phyloP scores from a whole-genome alignment of 2,797 vertebrate genomes.

The Enteromius anoplus region DNA sequence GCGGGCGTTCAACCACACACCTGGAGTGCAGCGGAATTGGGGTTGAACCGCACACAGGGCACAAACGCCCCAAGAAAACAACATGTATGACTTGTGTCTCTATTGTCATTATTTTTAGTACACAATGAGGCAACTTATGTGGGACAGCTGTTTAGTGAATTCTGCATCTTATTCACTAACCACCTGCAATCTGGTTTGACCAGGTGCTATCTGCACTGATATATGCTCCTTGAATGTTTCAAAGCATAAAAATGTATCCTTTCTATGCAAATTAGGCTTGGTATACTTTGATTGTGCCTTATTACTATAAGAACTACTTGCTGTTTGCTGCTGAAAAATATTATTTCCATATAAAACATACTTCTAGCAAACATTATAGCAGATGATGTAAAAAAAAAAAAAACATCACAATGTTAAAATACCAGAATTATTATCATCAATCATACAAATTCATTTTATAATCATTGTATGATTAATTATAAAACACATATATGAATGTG shows the following conservation, averaged over 20 bases:
- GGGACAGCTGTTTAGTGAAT: constrained; percentile 31
- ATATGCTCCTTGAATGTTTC: background rate
- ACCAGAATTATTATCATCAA: background rate
- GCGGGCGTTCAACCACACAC: constrained; percentile 53
- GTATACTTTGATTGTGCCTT: background rate
- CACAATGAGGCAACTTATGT: constrained; percentile 32
- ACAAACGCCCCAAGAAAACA: constrained; percentile 52
- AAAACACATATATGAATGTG: too few relatives aligned
- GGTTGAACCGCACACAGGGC: constrained; percentile 43
- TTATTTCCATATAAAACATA: background rate
- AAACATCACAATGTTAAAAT: background rate
- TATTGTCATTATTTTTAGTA: constrained; percentile 32
- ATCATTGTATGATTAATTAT: too few relatives aligned
- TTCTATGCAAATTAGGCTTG: background rate
- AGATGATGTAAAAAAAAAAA: background rate
- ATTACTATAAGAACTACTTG: background rate
- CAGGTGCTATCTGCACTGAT: constrained; percentile 3
- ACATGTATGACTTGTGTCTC: constrained; percentile 27
- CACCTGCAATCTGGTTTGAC: constrained; percentile 20
- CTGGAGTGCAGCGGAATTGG: constrained; percentile 51
- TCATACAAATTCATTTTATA: background rate
- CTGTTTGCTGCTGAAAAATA: background rate
- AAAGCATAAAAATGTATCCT: background rate
- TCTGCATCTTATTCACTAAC: constrained; percentile 16
- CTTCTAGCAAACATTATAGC: background rate